phyloP scores from a whole-genome alignment of 2,888 invertebrate genomes.

The Tenthredo livida region DNA sequence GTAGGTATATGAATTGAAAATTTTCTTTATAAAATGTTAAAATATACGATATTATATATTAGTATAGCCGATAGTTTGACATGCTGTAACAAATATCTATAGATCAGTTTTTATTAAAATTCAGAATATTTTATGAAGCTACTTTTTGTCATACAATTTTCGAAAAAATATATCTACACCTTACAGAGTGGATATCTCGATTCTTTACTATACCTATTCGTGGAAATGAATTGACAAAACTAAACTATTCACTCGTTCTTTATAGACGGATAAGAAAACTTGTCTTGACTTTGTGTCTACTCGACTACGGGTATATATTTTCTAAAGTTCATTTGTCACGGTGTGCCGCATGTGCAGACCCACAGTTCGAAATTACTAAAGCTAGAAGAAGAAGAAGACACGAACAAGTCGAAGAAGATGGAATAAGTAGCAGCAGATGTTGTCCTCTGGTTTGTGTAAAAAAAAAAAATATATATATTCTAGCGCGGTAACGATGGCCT shows the following conservation, averaged over 20 bases:
- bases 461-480: not conserved
- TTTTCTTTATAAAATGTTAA: not conserved
- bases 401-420: not conserved
- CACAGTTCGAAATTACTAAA: not conserved
- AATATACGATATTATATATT: not conserved
- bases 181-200: not conserved
- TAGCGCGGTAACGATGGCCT: not conserved
- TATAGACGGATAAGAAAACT: not conserved
- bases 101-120: not conserved
- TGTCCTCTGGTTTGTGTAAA: not conserved
- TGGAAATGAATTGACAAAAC: not conserved
- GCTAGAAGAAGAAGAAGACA: not conserved
- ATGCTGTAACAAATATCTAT: not conserved
- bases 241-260: not conserved
- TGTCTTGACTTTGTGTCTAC: not conserved
- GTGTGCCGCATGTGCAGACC: slow-evolving; percentile 5
- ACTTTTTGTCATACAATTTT: not conserved
- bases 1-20: not conserved
- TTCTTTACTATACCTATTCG: not conserved
- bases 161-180: not conserved
- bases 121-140: not conserved
- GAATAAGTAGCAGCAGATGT: slow-evolving; percentile 9
- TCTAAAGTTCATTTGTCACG: slow-evolving; percentile 50
- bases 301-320: slow-evolving; percentile 1
- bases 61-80: not conserved